Conservation (phyloP, 2,888 invertebrate species). For the Parthenolecanium corni region DNA sequence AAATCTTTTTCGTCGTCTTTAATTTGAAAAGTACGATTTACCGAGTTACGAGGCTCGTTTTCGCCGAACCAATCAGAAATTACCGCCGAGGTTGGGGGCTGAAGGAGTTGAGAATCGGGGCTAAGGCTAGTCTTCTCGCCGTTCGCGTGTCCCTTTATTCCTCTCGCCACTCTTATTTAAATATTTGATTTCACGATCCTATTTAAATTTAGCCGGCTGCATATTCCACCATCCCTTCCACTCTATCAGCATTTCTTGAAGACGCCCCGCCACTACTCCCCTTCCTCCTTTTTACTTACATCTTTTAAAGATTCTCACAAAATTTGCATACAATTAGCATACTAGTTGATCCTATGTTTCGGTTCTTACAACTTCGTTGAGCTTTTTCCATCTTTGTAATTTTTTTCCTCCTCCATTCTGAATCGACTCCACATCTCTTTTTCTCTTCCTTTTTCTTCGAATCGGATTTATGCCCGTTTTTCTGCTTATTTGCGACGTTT, state of each 20-base stretch:
- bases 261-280: neutral
- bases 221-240: neutral
- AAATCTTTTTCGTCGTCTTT: constrained; percentile 22
- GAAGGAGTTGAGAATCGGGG: neutral
- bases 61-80: constrained; percentile 11
- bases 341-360: constrained; percentile 29
- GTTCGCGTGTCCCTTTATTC: constrained; percentile 17
- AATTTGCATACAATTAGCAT: constrained; percentile 30
- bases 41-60: neutral
- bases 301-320: constrained; percentile 14
- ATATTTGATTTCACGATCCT: constrained; percentile 26
- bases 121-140: constrained; percentile 2
- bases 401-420: neutral
- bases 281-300: neutral
- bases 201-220: constrained; percentile 10
- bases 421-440: neutral
- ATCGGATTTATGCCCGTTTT: constrained; percentile 28
- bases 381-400: neutral
- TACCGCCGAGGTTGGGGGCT: neutral
- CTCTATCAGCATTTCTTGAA: neutral
- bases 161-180: constrained; percentile 16
- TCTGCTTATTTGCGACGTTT: constrained; percentile 26
- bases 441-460: constrained; percentile 1
- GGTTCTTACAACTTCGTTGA: constrained; percentile 12
- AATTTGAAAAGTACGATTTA: constrained; percentile 26